phyloP scores from a whole-genome alignment of 2,113 vertebrate genomes.

The Cathartes aura region DNA sequence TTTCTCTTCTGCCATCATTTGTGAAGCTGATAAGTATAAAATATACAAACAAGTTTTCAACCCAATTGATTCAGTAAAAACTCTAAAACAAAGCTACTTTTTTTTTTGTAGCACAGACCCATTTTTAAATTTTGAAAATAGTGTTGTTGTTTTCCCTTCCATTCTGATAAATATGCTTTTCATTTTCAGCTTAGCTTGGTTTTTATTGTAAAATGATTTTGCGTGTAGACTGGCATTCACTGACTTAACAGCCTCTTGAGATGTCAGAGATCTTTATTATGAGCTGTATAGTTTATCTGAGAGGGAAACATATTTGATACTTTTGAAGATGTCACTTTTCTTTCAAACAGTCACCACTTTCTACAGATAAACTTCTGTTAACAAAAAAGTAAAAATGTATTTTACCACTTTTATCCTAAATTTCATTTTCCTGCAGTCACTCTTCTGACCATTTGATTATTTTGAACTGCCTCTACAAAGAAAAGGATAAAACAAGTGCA shows the following conservation, averaged over 20 bases:
- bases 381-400: not conserved
- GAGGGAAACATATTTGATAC: not conserved
- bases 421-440: not conserved
- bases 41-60: not conserved
- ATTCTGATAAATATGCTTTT: not conserved
- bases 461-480: not conserved
- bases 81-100: not conserved
- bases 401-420: not conserved
- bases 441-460: not conserved
- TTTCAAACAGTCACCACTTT: not conserved
- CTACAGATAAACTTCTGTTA: not conserved
- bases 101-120: not conserved
- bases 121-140: not conserved
- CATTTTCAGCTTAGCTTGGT: not conserved
- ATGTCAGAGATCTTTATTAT: not conserved
- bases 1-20: not conserved
- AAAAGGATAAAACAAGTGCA: not conserved
- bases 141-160: not conserved
- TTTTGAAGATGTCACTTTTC: not conserved
- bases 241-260: not conserved
- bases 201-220: not conserved
- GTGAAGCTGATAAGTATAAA: not conserved
- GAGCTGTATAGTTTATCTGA: not conserved
- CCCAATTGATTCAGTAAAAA: not conserved
- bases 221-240: not conserved